A percentile compares a stretch with the other conserved stretches of the same genome.
These are phyloP conservation scores for Lysandra coridon DNA, from an alignment of 2,888 invertebrate genomes.

Conservation along the genomic window DNA sequence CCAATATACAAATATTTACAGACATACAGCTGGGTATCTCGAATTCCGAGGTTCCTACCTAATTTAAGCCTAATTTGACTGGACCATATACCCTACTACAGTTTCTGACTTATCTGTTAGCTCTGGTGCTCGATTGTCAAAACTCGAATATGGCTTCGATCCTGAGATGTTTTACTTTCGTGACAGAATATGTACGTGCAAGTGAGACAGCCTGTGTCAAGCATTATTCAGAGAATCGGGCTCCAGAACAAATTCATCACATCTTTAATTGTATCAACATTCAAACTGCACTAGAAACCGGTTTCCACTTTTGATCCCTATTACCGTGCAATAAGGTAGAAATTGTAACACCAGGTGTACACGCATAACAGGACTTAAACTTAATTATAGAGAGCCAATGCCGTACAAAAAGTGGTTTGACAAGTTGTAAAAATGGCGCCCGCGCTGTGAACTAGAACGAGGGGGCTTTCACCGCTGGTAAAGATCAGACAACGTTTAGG, in stretches of 20 bases:
- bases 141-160: too few relatives aligned
- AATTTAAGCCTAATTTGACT: too few relatives aligned
- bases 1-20: too few relatives aligned
- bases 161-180: too few relatives aligned
- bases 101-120: too few relatives aligned
- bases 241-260: neutral
- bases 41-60: too few relatives aligned
- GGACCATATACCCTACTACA: too few relatives aligned
- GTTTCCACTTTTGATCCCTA: neutral
- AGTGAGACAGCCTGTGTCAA: too few relatives aligned
- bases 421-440: constrained; percentile 9
- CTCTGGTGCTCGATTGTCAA: too few relatives aligned
- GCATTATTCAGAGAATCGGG: neutral
- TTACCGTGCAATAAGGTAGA: neutral
- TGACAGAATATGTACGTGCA: neutral
- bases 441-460: constrained; percentile 22
- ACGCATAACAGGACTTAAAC: constrained; percentile 17
- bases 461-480: constrained; percentile 7
- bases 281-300: neutral
- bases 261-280: constrained; percentile 16
- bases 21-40: too few relatives aligned
- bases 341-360: neutral
- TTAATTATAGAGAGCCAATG: constrained; percentile 18
- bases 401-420: constrained; percentile 24
- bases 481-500: neutral